Percentiles rank a stretch among this genome's conserved stretches.
phyloP scores from a whole-genome alignment of 2,113 vertebrate genomes.

The Heterotilapia buettikoferi region DNA sequence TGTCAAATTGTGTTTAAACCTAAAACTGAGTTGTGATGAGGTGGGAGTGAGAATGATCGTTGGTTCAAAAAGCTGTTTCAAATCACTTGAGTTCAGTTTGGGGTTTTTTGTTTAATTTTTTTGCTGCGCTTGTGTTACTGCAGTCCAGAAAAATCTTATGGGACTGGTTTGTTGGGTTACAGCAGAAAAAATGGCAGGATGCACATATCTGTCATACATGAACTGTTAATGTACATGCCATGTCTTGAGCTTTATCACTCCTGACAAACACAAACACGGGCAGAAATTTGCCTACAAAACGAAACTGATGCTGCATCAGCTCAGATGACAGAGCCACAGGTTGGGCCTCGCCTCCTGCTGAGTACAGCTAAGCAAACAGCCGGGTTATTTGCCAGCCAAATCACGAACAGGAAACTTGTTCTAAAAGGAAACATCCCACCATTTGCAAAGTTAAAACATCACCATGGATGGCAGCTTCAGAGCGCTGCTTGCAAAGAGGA shows the following conservation, averaged over 20 bases:
- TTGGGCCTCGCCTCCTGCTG: not conserved
- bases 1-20: not conserved
- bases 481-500: not conserved
- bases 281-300: not conserved
- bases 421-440: not conserved
- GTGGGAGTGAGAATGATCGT: not conserved
- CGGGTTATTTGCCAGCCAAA: not conserved
- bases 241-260: not conserved
- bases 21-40: not conserved
- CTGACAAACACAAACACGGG: not conserved
- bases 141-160: not conserved
- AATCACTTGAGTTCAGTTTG: not conserved
- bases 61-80: not conserved
- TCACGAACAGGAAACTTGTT: not conserved
- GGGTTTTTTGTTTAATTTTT: not conserved
- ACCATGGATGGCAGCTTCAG: not conserved
- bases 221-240: not conserved
- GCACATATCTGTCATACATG: not conserved
- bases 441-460: not conserved
- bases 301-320: not conserved
- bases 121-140: not conserved
- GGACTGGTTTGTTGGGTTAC: not conserved
- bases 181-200: not conserved
- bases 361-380: not conserved
- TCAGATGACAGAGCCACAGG: not conserved